Base-by-base conservation (phyloP, 1,140 invertebrate genomes). In the Varroa destructor region DNA sequence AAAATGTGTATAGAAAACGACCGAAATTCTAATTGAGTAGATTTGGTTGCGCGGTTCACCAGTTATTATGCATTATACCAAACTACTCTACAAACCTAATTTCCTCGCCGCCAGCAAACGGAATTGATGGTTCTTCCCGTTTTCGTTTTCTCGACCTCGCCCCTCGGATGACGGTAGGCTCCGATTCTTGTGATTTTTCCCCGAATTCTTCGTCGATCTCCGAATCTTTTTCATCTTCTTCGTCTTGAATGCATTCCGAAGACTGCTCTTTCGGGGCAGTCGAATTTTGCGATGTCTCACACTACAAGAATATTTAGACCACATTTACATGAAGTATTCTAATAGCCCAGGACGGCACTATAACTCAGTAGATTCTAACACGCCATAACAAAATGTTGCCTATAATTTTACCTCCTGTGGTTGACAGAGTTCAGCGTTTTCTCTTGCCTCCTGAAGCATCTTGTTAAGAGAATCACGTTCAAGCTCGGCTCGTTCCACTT, bases 61-160 rank as follows among this genome's bases (percentile, higher is more conserved):
- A 3, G 3, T 36, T 37, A 58, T 6, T 42, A 37, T 36, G 6
- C 40, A 42, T 36, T 36, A 58, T 58, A 36, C 12, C 3, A 58
- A 58, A 37, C 12, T 12, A 37, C 25, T 12, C 25, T 58, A 36
- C 57, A 3, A 36, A 67, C 61, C 61, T 67, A 14, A 46, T 67
- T 8, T 67, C 61, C 14, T 67, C 40, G 46, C 61, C 61, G 1
- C 61, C 61, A 8, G 46, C 14, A n/a, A 67, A 40, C 14, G 61
- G 61, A 40, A 67, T 67, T 5, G 40, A 43, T 12, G 61, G 61
- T 46, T 67, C 40, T n/a, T 12, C 40, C 40, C 61, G 61, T 67
- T 67, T 67, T 1, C 61, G 61, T 67, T 67, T 67, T 3, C 8
- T 12, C 14, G n/a, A 36, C 40, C 40, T 67, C 8, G 46, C 46